phyloP scores from a whole-genome alignment of 2,797 vertebrate genomes.

The Tiaroga cobitis region DNA sequence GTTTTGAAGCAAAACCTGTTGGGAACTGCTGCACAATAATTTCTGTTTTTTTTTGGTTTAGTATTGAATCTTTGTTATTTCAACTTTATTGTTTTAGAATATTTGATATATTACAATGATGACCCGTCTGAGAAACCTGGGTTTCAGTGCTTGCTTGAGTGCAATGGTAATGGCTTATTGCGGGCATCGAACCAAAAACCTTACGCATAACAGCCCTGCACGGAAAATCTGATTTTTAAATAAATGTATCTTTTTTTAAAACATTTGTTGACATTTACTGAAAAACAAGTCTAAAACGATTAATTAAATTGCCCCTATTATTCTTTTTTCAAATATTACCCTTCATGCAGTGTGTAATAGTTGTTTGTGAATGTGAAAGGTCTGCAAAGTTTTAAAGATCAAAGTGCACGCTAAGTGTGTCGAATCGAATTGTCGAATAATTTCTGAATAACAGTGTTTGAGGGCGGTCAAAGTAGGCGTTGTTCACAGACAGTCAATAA shows the following conservation, averaged over 20 bases:
- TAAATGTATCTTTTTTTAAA: not conserved
- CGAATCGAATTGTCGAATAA: too few relatives aligned
- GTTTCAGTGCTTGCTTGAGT: not conserved
- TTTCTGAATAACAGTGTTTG: too few relatives aligned
- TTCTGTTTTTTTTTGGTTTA: not conserved
- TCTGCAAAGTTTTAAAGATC: not conserved
- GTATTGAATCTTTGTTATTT: not conserved
- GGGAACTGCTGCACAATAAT: not conserved
- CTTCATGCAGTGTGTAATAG: too few relatives aligned
- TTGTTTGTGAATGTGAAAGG: not conserved
- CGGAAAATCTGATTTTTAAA: not conserved
- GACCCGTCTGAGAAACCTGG: not conserved
- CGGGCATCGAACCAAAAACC: not conserved
- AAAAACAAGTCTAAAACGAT: not conserved
- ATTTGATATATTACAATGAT: not conserved
- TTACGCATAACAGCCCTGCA: too few relatives aligned
- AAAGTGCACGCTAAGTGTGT: too few relatives aligned
- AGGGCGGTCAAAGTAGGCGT: too few relatives aligned
- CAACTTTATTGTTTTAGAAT: not conserved
- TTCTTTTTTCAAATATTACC: too few relatives aligned
- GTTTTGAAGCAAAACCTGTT: not conserved
- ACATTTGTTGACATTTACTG: not conserved
- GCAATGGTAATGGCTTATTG: not conserved
- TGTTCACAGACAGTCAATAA: too few relatives aligned
- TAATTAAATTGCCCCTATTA: too few relatives aligned